Base-by-base conservation (phyloP, 2,113 vertebrate species). In the Myanophis thanlyinensis region DNA sequence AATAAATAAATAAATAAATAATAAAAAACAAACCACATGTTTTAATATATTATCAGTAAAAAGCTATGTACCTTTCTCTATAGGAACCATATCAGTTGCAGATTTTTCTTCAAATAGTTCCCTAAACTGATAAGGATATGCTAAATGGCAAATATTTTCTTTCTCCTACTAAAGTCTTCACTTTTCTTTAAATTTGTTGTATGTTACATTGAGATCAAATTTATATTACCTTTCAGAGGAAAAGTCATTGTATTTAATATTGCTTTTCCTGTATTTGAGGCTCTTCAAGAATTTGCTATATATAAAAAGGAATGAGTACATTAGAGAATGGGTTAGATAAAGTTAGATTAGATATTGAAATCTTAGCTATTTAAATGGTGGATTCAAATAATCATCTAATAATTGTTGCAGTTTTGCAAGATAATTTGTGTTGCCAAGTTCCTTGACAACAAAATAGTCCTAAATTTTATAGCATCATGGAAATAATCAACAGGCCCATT, bases 61-160 rank as follows among this genome's bases (percentile, higher is more conserved):
- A 53, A 44, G 5, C 25, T 73, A n/a, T n/a, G 46, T 3, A 51
- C 44, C 89, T 95, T 94, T 92, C 89, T 85, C 56, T 4, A 49
- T 5, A 53, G 89, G 15, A 5, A 89, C 90, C 25, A 40, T 54
- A 54, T 35, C 6, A 23, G n/a, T 49, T 40, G 40, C 52, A 27
- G 44, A 25, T 35, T 73, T 90, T 67, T 46, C 25, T 30, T 90
- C 18, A 53, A 22, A 25, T 1, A 67, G 9, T 67, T 62, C 18
- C 35, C 35, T 27, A 84, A 54, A n/a, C 27, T 53, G 30, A 56
- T 86, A 23, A 47, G 9, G 35, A 7, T 47, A 85, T 47, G n/a
- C 20, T 27, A 86, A 48, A 15, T 15, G 20, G 7, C 48, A 80
- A 84, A 25, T 56, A 27, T 30, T 27, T 56, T 13, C 12, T 67